Base-by-base conservation (phyloP, 1,140 invertebrate genomes). In the Megalopta genalis region DNA sequence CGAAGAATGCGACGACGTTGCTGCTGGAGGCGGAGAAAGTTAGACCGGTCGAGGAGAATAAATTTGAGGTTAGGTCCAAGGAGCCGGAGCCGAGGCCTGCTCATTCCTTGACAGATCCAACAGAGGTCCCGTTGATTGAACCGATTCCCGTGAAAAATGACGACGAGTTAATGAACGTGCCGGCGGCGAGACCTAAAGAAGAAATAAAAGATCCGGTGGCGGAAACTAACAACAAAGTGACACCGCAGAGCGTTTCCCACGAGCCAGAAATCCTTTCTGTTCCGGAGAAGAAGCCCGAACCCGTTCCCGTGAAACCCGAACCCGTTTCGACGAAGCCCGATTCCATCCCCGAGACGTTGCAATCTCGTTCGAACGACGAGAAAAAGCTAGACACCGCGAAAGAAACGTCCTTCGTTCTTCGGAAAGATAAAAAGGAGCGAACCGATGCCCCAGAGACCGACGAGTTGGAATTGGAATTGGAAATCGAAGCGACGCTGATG, bases 401-500 rank as follows among this genome's bases (percentile, higher is more conserved):
- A 63, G 83, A 84, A 12, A n/a, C n/a, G n/a, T 32, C 60, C n/a
- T 59, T 77, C 23, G 0, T 68, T 42, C 27, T 62, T 23, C 77
- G 84, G 2, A 8, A n/a, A 6, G 49, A 37, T 5, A 84, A 69
- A n/a, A 52, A 85, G 69, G 76, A 81, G 76, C 77, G 42, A 52
- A 87, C 64, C 79, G 77, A 76, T 85, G 85, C 75, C 77, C 83
- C 63, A 69, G 85, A 88, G 90, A 62, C 88, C 86, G 49, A 85
- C 80, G 49, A 89, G 90, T 83, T 88, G 0, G 88, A 93, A 74
- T 90, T 89, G 37, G 90, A 93, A 60, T 91, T 90, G 0, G 89
- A 90, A 25, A 87, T 88, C 0, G 90, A 91, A 85, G 88, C 89
- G 23, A 91, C 90, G 0, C 91, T 89, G 14, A 86, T 88, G 0